A percentile compares a stretch with the other conserved stretches of the same genome.
Conservation (phyloP, 2,888 invertebrate species). For the Ophraella communa region DNA sequence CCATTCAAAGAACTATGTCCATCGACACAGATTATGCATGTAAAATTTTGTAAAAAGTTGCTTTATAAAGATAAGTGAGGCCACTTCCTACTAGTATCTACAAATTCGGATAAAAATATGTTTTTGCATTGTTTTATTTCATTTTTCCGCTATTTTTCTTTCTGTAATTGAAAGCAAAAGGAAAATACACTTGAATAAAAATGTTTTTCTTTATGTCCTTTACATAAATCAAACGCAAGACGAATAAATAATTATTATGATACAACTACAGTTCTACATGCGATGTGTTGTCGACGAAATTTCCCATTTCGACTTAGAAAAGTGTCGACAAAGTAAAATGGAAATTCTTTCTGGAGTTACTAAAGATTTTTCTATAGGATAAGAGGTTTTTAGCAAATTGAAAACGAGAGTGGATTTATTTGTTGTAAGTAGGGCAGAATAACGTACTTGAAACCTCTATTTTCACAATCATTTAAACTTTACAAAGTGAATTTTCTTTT, state of each 20-base stretch:
- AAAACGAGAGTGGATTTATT: conserved; percentile 24
- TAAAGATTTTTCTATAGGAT: conserved; percentile 17
- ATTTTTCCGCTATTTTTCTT: no score
- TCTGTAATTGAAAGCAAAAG: no score
- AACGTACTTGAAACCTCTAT: conserved; percentile 16
- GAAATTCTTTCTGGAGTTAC: conserved; percentile 19
- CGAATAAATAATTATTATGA: background rate
- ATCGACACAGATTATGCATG: no score
- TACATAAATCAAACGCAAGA: no score
- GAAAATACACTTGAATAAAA: no score
- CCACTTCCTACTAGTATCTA: no score
- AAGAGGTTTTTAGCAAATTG: conserved; percentile 28
- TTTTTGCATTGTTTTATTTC: no score
- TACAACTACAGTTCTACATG: conserved; percentile 1
- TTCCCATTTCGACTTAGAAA: conserved; percentile 22
- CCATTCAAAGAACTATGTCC: no score
- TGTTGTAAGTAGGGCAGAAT: conserved; percentile 17
- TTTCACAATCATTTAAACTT: conserved; percentile 22
- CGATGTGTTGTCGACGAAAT: conserved; percentile 8
- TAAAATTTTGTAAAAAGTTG: no score
- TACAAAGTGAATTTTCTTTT: background rate
- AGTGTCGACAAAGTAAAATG: conserved; percentile 21
- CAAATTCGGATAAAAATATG: no score
- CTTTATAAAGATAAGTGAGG: no score
- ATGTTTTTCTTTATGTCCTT: no score